A percentile compares a stretch with the other conserved stretches of the same genome.
These are phyloP conservation scores for Caerostris darwini DNA, from an alignment of 1,140 invertebrate species.

Conservation along the genomic window DNA sequence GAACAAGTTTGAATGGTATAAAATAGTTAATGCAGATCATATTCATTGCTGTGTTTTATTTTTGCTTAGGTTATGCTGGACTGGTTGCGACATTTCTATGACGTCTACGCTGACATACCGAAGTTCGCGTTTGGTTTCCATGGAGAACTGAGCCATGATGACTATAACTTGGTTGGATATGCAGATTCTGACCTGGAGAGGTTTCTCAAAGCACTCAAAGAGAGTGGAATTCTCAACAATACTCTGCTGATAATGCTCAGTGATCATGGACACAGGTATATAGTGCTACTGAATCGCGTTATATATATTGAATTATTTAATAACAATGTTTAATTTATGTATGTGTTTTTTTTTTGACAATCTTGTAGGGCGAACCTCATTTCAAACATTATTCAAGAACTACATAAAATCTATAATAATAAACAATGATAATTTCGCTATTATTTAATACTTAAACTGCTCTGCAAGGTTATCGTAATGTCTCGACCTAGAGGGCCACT, in stretches of 20 bases:
- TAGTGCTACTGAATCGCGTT: background rate
- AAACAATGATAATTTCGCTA: too few relatives aligned
- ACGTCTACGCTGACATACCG: conserved; percentile 86
- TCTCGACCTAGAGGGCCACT: too few relatives aligned
- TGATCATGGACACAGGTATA: conserved; percentile 92
- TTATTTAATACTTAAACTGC: too few relatives aligned
- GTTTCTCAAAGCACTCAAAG: conserved; percentile 84
- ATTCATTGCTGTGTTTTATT: background rate
- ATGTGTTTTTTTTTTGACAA: too few relatives aligned
- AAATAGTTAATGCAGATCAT: too few relatives aligned
- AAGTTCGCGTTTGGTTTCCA: conserved; percentile 94
- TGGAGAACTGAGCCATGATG: conserved; percentile 93
- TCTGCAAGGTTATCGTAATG: too few relatives aligned
- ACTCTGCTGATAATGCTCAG: conserved; percentile 92
- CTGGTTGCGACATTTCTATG: conserved; percentile 86
- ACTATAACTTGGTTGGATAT: conserved; percentile 89
- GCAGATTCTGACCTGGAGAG: conserved; percentile 88
- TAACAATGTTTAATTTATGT: too few relatives aligned
- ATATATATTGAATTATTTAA: too few relatives aligned
- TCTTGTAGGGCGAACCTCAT: too few relatives aligned
- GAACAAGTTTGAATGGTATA: too few relatives aligned
- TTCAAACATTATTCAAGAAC: too few relatives aligned
- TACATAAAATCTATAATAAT: too few relatives aligned
- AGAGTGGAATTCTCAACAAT: conserved; percentile 85
- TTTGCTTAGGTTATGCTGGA: conserved; percentile 85